Evolutionary conservation across 2,888 invertebrate species (phyloP).

Genomic region (Tachina lurida): DNA sequence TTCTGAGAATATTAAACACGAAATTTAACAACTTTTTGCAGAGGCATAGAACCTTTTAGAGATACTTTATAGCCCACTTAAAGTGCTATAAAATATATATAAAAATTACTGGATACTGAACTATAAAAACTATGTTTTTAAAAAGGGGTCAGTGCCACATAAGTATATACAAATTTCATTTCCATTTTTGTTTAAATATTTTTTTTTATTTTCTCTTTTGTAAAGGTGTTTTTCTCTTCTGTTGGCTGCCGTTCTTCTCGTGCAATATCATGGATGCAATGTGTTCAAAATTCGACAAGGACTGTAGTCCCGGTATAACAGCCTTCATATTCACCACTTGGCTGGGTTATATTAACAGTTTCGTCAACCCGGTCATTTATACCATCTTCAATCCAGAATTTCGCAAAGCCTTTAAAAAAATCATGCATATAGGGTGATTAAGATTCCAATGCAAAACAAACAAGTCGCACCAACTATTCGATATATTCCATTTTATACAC

Average conservation of each 20-base stretch:
- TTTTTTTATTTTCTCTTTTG: conserved; percentile 1
- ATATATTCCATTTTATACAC: conserved; percentile 5
- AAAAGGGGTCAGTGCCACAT: not conserved
- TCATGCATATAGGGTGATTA: conserved; percentile 88
- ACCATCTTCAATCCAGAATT: conserved; percentile 99
- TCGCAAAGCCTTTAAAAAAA: conserved; percentile 97
- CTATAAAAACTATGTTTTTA: too few relatives aligned
- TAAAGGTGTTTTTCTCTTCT: conserved; percentile 97
- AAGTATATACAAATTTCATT: not conserved
- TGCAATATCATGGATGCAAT: conserved; percentile 98
- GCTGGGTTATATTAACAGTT: conserved; percentile 98
- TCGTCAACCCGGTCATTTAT: conserved; percentile 96
- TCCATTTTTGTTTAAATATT: not conserved
- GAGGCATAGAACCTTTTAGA: too few relatives aligned
- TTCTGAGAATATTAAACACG: too few relatives aligned
- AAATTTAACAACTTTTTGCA: too few relatives aligned
- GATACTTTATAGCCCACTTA: too few relatives aligned
- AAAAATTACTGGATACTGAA: too few relatives aligned
- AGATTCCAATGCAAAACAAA: conserved; percentile 62
- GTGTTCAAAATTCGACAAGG: conserved; percentile 92
- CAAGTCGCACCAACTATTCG: not conserved
- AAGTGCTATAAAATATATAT: too few relatives aligned
- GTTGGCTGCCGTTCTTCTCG: conserved; percentile 99
- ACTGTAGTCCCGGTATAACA: conserved; percentile 92
- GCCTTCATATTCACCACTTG: conserved; percentile 97